Conservation (phyloP, 2,888 invertebrate genomes). For the Agrotis exclamationis region DNA sequence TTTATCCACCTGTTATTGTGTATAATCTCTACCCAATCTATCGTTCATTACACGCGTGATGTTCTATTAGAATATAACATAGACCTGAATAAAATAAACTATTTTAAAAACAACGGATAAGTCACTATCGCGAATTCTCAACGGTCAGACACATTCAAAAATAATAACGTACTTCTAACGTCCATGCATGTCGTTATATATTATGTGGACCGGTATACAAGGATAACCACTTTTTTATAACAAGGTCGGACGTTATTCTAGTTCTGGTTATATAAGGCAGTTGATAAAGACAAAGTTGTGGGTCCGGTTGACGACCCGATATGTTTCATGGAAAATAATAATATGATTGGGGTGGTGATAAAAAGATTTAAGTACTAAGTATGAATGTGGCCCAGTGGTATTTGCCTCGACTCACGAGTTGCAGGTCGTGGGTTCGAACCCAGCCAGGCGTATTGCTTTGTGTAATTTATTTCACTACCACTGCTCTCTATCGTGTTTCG, state of each 20-base stretch:
- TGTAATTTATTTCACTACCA: no score
- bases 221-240: slow-evolving; percentile 8
- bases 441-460: no score
- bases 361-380: no score
- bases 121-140: slow-evolving; percentile 30
- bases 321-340: not conserved
- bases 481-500: no score
- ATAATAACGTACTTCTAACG: slow-evolving; percentile 37
- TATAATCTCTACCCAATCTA: no score
- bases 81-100: not conserved
- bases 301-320: not conserved
- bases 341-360: not conserved
- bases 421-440: no score
- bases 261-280: not conserved
- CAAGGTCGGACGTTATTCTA: slow-evolving; percentile 12
- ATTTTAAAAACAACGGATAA: no score
- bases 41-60: no score
- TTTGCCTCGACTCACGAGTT: no score
- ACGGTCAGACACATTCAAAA: slow-evolving; percentile 37
- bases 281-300: no score
- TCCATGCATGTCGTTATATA: not conserved
- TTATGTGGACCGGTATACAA: slow-evolving; percentile 12
- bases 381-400: no score
- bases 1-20: no score
- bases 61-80: not conserved